Evolutionary conservation across 1,140 invertebrate genomes (phyloP).

Genomic region (Bombus sylvicola): DNA sequence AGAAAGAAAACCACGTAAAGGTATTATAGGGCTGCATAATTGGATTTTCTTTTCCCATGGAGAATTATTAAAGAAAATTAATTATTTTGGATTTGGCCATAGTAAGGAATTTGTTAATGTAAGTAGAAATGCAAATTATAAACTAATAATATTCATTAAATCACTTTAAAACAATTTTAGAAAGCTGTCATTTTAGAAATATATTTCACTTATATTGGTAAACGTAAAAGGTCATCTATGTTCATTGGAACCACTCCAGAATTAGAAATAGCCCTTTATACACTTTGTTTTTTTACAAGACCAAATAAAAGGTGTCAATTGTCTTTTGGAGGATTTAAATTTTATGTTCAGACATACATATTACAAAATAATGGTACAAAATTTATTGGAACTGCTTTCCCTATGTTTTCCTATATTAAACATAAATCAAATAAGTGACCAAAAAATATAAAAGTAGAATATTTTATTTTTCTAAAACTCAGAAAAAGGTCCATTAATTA

Average conservation of each 20-base stretch:
- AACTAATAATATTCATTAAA: background rate
- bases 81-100: conserved; percentile 81
- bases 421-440: background rate
- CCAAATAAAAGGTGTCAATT: conserved; percentile 76
- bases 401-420: conserved; percentile 8
- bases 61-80: conserved; percentile 75
- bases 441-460: conserved; percentile 31
- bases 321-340: conserved; percentile 37
- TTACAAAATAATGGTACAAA: conserved; percentile 29
- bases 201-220: conserved; percentile 74
- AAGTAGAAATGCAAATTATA: conserved; percentile 49
- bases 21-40: conserved; percentile 83
- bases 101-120: conserved; percentile 71
- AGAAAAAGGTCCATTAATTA: background rate
- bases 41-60: conserved; percentile 83
- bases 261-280: conserved; percentile 86
- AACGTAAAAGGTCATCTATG: conserved; percentile 78
- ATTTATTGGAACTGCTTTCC: conserved; percentile 49
- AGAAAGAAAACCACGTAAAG: conserved; percentile 78
- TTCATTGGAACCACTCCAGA: conserved; percentile 86
- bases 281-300: conserved; percentile 82
- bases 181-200: conserved; percentile 72
- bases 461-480: conserved; percentile 21
- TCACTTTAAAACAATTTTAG: conserved; percentile 38
- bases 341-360: conserved; percentile 55